Evolutionary conservation across 2,888 invertebrate species (phyloP).

Genomic region (Sinhomidia bicolor): DNA sequence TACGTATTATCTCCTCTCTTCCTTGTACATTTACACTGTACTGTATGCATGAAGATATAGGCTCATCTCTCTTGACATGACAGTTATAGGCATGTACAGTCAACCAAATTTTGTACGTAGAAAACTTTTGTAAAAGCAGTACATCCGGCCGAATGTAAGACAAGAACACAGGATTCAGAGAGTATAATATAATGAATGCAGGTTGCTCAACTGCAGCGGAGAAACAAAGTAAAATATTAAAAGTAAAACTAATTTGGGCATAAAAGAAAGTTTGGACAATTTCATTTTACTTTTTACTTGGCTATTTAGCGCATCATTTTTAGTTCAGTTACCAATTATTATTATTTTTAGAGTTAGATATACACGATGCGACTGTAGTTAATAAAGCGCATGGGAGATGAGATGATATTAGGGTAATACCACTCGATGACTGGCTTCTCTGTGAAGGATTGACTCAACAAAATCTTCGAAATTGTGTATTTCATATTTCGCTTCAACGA

Average conservation of each 20-base stretch:
- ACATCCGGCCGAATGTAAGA: conserved; percentile 7
- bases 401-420: not conserved
- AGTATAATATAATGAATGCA: conserved; percentile 17
- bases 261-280: conserved; percentile 47
- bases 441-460: conserved; percentile 2
- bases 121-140: conserved; percentile 5
- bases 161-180: not conserved
- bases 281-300: conserved; percentile 51
- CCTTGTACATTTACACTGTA: not conserved
- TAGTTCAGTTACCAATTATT: conserved; percentile 46
- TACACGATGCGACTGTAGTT: not conserved
- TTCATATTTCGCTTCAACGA: conserved; percentile 48
- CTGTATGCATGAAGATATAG: too few relatives aligned
- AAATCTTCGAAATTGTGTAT: conserved; percentile 20
- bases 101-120: not conserved
- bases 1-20: not conserved
- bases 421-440: not conserved
- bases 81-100: not conserved
- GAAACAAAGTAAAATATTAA: conserved; percentile 10
- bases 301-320: conserved; percentile 51
- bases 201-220: conserved; percentile 38
- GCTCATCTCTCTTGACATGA: not conserved
- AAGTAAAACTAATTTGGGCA: not conserved
- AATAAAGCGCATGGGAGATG: not conserved
- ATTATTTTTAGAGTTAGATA: too few relatives aligned